Base-by-base conservation (phyloP, 2,113 vertebrate genomes). In the Typhlomys cinereus region DNA sequence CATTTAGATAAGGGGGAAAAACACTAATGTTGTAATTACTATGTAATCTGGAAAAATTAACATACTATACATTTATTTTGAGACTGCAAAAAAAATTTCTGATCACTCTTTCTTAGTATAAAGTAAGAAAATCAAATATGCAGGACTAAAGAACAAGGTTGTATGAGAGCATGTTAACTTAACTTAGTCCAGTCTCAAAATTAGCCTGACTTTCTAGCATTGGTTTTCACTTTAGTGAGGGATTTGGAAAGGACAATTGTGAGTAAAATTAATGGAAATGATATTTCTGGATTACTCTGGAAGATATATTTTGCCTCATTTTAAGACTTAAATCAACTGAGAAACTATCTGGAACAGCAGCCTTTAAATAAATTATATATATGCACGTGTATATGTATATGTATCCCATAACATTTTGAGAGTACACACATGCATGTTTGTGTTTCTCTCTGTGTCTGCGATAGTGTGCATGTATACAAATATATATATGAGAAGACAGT, bases 1-100 rank as follows among this genome's bases (percentile, higher is more conserved):
- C 54, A 94, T 95, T 92, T 87, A 17, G 52, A 84, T 95, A 92
- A 76, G 36, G 52, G 92, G 41, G 7, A 64, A 80, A 41, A 67
- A 20, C n/a, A 52, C 27, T n/a, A 41, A 4, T 84, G 41, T 27
- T 62, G 36, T 91, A 54, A 86, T 57, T 54, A 46, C 12, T 20
- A 27, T 61, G 25, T n/a, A 41, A 62, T 73, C 39, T 64, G 18
- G 70, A 66, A 25, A 80, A 84, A 87, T 81, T 61, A 85, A 34
- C 41, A 46, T 74, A 18, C 5, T 80, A 54, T 5, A 5, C 34
- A 76, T 75, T 86, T 71, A 85, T 69, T 90, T 62, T 81, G 89
- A 82, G 7, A 18, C 8, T 46, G 17, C 52, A 80, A 18, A 91
- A 29, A 78, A 21, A n/a, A 52, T 74, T 70, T 90, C 44, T 64